Base-by-base conservation (phyloP, 2,113 vertebrate genomes). In the Bostrychus sinensis region DNA sequence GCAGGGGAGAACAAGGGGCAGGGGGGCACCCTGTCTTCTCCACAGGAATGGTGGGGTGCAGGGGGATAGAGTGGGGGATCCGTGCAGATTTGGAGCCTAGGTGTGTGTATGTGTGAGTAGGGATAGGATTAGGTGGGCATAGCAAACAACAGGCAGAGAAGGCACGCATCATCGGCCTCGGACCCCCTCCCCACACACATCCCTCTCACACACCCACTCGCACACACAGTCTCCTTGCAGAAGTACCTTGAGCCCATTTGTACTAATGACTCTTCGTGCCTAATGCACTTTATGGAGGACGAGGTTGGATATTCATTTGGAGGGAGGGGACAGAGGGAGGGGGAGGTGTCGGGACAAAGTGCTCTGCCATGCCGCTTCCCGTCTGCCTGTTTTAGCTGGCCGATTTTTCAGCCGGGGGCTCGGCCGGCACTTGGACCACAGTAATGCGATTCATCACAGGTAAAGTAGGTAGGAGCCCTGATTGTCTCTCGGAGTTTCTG, bases 211-310 rank as follows among this genome's bases (percentile, higher is more conserved):
- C 69, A 77, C 76, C 80, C 76, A 75, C 50, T 73, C 25, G 77
- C 63, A 72, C 66, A 66, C 61, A 77, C 61, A 62, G 20, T 17
- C 63, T 63, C 26, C 79, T 60, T 69, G 70, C 78, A 82, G 75
- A 85, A 85, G 78, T 82, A 87, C 85, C 81, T 80, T 79, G 77
- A 80, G 79, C 72, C 87, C 84, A 89, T 86, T 90, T 91, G 84
- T 84, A 86, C 86, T 90, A 91, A 92, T 92, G 86, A 89, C 88
- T 83, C 83, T 83, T 70, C 23, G 64, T 82, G 71, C 86, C 83
- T 89, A 91, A 90, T 87, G 84, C 83, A 90, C 86, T 91, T 91
- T 88, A 77, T 80, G 84, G 85, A 87, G 84, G 78, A 89, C 71
- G 51, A 70, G 80, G 78, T 59, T 87, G 77, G 77, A 86, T 83